Conservation (phyloP, 2,797 vertebrate species). For the Trachurus trachurus region DNA sequence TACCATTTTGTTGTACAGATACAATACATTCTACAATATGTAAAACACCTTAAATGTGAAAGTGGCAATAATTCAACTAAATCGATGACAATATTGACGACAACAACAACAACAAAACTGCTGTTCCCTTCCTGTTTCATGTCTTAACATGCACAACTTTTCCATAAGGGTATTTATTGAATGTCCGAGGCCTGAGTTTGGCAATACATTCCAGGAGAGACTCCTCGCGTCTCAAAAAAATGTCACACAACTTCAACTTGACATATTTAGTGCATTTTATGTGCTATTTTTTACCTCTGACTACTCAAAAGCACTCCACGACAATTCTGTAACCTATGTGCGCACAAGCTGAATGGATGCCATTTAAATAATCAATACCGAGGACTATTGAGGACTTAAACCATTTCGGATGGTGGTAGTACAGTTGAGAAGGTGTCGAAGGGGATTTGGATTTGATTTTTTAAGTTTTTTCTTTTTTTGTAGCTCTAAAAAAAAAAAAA, state of each 20-base stretch:
- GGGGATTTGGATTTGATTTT: slow-evolving; percentile 37
- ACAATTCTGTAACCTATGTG: slow-evolving; percentile 78
- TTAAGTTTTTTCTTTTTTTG: slow-evolving; percentile 16
- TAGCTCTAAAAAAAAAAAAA: slow-evolving; percentile 50
- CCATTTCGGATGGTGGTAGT: slow-evolving; percentile 58
- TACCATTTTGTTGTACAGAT: slow-evolving; percentile 84
- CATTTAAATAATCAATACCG: slow-evolving; percentile 64
- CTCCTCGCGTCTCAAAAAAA: slow-evolving; percentile 77
- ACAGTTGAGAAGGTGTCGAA: slow-evolving; percentile 59
- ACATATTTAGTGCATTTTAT: slow-evolving; percentile 90
- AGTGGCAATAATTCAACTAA: slow-evolving; percentile 87
- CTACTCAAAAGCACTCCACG: slow-evolving; percentile 75
- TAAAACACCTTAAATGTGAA: slow-evolving; percentile 87
- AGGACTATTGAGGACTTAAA: slow-evolving; percentile 63
- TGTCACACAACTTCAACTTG: slow-evolving; percentile 85
- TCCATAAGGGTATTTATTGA: slow-evolving; percentile 82
- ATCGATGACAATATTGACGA: slow-evolving; percentile 77
- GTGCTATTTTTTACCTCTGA: slow-evolving; percentile 84
- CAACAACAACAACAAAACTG: slow-evolving; percentile 73
- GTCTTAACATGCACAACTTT: slow-evolving; percentile 84
- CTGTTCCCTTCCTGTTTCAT: slow-evolving; percentile 85
- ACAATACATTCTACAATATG: slow-evolving; percentile 88
- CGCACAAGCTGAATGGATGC: slow-evolving; percentile 79
- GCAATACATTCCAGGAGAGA: slow-evolving; percentile 89
- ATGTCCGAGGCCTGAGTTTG: slow-evolving; percentile 90